Percentiles rank a stretch among this genome's conserved stretches.
These are phyloP conservation scores for Pyrocoelia pectoralis DNA, from an alignment of 2,888 invertebrate genomes.

Conservation along the genomic window DNA sequence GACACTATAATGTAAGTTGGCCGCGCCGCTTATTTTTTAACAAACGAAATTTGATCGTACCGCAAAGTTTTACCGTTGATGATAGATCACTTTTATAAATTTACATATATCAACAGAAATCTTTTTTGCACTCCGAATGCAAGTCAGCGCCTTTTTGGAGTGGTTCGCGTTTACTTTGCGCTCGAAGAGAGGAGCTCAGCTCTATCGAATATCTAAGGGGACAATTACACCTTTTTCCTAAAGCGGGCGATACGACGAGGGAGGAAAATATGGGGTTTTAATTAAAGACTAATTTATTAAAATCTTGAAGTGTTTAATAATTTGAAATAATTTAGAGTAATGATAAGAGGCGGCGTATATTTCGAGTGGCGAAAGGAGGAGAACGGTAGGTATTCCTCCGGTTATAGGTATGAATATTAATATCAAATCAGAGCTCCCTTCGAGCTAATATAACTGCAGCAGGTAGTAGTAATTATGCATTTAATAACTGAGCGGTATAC, in stretches of 20 bases:
- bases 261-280: background rate
- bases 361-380: constrained; percentile 19
- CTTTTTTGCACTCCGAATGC: constrained; percentile 42
- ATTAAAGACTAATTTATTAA: background rate
- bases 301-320: constrained; percentile 20
- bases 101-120: constrained; percentile 61
- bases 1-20: constrained; percentile 28
- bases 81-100: constrained; percentile 54
- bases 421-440: constrained; percentile 56
- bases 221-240: background rate
- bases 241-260: background rate
- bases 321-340: constrained; percentile 25
- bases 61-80: constrained; percentile 46
- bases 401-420: constrained; percentile 50
- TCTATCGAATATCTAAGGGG: too few species aligned
- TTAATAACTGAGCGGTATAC: constrained; percentile 55
- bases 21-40: constrained; percentile 24
- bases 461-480: constrained; percentile 59
- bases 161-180: constrained; percentile 46
- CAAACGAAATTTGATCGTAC: constrained; percentile 20
- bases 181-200: too few species aligned
- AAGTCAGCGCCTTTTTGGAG: constrained; percentile 51
- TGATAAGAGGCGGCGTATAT: constrained; percentile 10
- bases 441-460: constrained; percentile 55
- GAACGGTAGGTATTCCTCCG: constrained; percentile 35